A percentile compares a stretch with the other conserved stretches of the same genome.
Evolutionary conservation across 2,113 vertebrate genomes (phyloP).

Genomic region (Myrmophylax atrothorax): DNA sequence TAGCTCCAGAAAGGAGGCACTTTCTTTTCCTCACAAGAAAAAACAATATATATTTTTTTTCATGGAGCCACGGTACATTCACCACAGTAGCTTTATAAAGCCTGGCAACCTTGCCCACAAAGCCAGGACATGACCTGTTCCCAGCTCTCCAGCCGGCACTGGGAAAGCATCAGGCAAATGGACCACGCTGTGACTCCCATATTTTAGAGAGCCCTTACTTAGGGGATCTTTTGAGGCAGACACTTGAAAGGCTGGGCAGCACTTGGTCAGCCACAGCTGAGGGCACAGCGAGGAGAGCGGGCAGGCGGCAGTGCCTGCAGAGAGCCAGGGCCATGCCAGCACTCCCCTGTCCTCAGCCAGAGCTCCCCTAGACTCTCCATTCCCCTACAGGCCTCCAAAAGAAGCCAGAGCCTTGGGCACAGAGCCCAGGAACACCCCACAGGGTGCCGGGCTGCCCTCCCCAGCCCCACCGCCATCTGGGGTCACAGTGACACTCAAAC

Average conservation of each 20-base stretch:
- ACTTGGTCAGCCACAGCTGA: fast-evolving
- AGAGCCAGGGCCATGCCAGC: background rate
- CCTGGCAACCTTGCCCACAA: background rate
- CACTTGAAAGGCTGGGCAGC: background rate
- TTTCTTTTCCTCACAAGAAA: background rate
- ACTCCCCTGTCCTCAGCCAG: fast-evolving
- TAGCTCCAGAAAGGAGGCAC: background rate
- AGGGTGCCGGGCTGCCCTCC: background rate
- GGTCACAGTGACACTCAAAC: background rate
- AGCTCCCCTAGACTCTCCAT: fast-evolving
- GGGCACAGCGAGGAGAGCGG: fast-evolving
- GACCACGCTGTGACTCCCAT: fast-evolving
- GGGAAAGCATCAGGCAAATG: background rate
- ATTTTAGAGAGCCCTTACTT: background rate
- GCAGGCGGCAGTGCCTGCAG: background rate
- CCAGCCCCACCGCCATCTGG: fast-evolving
- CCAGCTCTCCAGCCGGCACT: background rate
- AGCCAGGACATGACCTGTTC: fast-evolving
- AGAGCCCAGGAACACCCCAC: background rate
- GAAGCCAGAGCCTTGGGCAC: background rate
- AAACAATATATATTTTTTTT: background rate
- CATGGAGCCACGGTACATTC: background rate
- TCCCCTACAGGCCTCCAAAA: background rate
- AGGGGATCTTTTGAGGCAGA: background rate
- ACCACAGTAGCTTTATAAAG: background rate